Base-by-base conservation (phyloP, 1,140 invertebrate species). In the Brachionus paranguensis region DNA sequence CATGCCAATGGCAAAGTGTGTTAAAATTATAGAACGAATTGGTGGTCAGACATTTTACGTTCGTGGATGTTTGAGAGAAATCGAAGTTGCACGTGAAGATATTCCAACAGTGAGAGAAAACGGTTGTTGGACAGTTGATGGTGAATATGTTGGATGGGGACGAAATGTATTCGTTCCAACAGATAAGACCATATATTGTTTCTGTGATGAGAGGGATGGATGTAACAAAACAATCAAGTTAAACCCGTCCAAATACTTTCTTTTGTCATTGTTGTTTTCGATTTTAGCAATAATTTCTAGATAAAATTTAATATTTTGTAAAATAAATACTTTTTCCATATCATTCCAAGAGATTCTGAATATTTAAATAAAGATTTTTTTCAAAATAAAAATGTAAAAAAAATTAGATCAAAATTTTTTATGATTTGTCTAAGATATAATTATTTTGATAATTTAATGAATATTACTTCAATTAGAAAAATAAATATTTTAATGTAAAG, bases 21-120 rank as follows among this genome's bases (percentile, higher is more conserved):
- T 84, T 5, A 84, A 84, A 84, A 84, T 84, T 14, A 74, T 74
- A 29, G 83, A 84, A 78, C 27, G 17, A 55, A 74, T 53, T n/a
- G 83, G 43, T 37, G 43, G 45, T 29, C 20, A 84, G 47, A 74
- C 68, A 12, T 55, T 68, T 74, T 84, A 84, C 64, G 83, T 76
- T 7, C 83, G 83, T 24, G 83, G 83, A 14, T 84, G 83, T 74
- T 47, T 84, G 7, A 84, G 45, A 68, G 65, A 84, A 45, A 74
- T 84, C 8, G 83, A 84, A 65, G 70, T 50, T 4, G 83, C 41
- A 1, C 20, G 83, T 14, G 47, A 53, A 47, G 83, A 84, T 45
- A 84, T 84, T 41, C 83, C 83, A 33, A 84, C 83, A 8, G 83
- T 84, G 24, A 74, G 83, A 84, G 83, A 84, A 20, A 84, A 84